phyloP scores from a whole-genome alignment of 2,113 vertebrate genomes.

The Halichoerus grypus region DNA sequence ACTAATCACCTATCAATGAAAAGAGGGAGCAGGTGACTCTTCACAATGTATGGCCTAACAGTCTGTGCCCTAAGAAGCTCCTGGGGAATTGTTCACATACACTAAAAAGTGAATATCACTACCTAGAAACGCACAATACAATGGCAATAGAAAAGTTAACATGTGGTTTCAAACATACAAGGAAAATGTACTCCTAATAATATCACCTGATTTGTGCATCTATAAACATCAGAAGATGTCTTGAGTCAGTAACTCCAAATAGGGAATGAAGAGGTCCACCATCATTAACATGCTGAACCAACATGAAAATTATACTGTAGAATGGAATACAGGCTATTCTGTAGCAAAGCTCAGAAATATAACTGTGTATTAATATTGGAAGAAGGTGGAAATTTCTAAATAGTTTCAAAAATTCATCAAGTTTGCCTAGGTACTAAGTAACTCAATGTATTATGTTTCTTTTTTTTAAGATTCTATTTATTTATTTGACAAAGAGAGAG shows the following conservation, averaged over 20 bases:
- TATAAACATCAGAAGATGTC: neutral
- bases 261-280: neutral
- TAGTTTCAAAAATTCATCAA: neutral
- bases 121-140: neutral
- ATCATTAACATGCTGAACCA: neutral
- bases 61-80: neutral
- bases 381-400: neutral
- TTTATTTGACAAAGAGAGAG: too few relatives aligned
- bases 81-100: neutral
- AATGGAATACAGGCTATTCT: neutral
- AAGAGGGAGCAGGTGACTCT: neutral
- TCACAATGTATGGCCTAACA: neutral
- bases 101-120: neutral
- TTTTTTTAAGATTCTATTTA: too few relatives aligned
- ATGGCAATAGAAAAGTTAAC: neutral
- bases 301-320: neutral
- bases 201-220: neutral
- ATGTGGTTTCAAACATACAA: neutral
- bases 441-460: neutral
- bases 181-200: neutral
- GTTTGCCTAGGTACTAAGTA: neutral
- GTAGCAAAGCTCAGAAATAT: neutral
- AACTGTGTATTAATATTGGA: neutral
- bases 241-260: neutral
- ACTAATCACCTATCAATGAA: neutral